Base-by-base conservation (phyloP, 2,888 invertebrate genomes). In the Andricus quercusramuli region DNA sequence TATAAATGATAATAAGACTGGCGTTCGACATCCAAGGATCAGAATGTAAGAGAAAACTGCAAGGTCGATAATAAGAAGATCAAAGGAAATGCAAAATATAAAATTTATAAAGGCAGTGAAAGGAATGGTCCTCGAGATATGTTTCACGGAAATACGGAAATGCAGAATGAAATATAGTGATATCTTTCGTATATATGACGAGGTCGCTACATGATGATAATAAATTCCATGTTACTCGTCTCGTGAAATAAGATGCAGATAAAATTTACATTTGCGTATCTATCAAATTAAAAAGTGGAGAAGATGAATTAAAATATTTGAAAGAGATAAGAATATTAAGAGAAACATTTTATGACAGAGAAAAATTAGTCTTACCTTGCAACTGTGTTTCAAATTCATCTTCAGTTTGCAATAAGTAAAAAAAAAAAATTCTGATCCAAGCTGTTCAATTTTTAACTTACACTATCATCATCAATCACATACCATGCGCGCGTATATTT, bases 71-170 rank as follows among this genome's bases (percentile, higher is more conserved):
- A 68, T 68, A 68, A 44, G 68, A 22, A 68, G 47, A 68, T 68
- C 68, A 68, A 68, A 68, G 68, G 22, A 25, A 68, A 44, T 68
- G 17, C 22, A 44, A 47, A 68, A 68, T 68, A 25, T 25, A 68
- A 68, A 44, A 68, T 68, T 44, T 68, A 68, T 44, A 44, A 68
- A 68, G 68, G 17, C 17, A 68, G 68, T 44, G 47, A 68, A 68
- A 68, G 41, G 68, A 68, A 68, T 8, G 47, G 47, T 29, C 51
- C 70, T 70, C n/a, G 56, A 56, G 56, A 56, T 56, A n/a, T 56
- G 56, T 56, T 56, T 56, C n/a, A 56, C n/a, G 56, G 56, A 56
- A 56, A 56, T 56, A n/a, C 11, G 56, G 56, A 56, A 56, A n/a
- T 56, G 56, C n/a, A 56, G 6, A n/a, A 56, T n/a, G n/a, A 56